Evolutionary conservation across 1,140 invertebrate species (phyloP).

Genomic region (Calosoma granatense): DNA sequence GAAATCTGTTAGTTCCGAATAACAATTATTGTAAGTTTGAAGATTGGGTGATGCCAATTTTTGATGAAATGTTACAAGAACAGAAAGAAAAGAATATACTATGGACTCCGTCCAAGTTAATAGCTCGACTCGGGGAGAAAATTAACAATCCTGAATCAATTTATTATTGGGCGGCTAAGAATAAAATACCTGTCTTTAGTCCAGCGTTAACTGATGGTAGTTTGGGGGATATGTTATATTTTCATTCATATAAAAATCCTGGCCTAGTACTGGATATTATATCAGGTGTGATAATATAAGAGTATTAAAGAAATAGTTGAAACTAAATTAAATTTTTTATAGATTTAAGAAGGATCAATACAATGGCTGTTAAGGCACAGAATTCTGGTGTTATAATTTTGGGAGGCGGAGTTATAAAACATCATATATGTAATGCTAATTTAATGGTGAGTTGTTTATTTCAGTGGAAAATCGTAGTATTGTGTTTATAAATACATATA

Average conservation of each 20-base stretch:
- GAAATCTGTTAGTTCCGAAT: slow-evolving; percentile 96
- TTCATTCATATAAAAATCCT: slow-evolving; percentile 89
- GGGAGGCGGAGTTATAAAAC: slow-evolving; percentile 96
- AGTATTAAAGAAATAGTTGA: slow-evolving; percentile 6
- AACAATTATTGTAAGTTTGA: slow-evolving; percentile 98
- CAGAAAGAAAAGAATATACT: slow-evolving; percentile 64
- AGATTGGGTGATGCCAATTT: slow-evolving; percentile 92
- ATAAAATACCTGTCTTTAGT: slow-evolving; percentile 97
- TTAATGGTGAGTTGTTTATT: slow-evolving; percentile 69
- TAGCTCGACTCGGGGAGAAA: slow-evolving; percentile 72
- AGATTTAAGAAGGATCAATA: slow-evolving; percentile 86
- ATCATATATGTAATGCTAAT: slow-evolving; percentile 98
- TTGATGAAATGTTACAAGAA: slow-evolving; percentile 85
- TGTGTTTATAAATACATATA: slow-evolving; percentile 14
- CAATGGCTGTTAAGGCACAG: slow-evolving; percentile 87
- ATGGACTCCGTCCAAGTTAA: slow-evolving; percentile 93
- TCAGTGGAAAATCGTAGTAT: slow-evolving; percentile 13
- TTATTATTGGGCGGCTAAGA: slow-evolving; percentile 96
- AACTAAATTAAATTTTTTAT: slow-evolving; percentile 20
- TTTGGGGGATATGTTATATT: slow-evolving; percentile 99
- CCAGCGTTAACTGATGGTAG: slow-evolving; percentile 98
- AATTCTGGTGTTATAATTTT: slow-evolving; percentile 96
- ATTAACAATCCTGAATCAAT: slow-evolving; percentile 89
- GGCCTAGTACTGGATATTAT: slow-evolving; percentile 91
- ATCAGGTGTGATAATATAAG: slow-evolving; percentile 45